phyloP scores from a whole-genome alignment of 2,113 vertebrate genomes.

The Gymnogyps californianus region DNA sequence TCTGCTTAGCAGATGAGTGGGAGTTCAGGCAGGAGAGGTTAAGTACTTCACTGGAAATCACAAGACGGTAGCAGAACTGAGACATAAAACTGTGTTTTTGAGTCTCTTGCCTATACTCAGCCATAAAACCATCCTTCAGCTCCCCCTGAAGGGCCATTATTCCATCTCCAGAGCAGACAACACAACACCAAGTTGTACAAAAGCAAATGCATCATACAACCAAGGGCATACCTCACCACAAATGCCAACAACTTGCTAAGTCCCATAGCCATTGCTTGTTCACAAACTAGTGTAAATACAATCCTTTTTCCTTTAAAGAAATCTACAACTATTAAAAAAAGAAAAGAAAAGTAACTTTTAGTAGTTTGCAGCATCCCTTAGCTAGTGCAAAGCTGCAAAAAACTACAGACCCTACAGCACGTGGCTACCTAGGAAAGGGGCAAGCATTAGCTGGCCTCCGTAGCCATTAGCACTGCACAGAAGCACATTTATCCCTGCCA shows the following conservation, averaged over 20 bases:
- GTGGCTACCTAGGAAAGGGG: neutral
- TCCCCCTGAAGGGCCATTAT: neutral
- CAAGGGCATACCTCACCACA: neutral
- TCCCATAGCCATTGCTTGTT: neutral
- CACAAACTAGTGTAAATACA: neutral
- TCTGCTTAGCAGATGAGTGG: neutral
- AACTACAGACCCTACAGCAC: accelerated
- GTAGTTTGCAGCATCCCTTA: neutral
- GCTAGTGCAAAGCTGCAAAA: neutral
- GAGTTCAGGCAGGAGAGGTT: neutral
- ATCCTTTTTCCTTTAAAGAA: neutral
- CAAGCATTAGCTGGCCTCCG: neutral
- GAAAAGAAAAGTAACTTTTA: neutral
- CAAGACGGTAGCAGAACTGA: neutral
- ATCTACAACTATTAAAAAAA: neutral
- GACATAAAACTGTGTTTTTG: neutral
- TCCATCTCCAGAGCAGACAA: neutral
- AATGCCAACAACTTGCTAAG: neutral
- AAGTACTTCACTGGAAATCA: neutral
- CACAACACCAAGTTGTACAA: neutral
- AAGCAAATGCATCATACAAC: neutral
- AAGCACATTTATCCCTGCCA: neutral
- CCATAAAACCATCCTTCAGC: neutral
- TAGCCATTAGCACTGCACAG: neutral
- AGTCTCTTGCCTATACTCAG: neutral